These are phyloP conservation scores for Pogonophryne albipinna DNA, from an alignment of 2,797 vertebrate genomes.

Conservation along the genomic window DNA sequence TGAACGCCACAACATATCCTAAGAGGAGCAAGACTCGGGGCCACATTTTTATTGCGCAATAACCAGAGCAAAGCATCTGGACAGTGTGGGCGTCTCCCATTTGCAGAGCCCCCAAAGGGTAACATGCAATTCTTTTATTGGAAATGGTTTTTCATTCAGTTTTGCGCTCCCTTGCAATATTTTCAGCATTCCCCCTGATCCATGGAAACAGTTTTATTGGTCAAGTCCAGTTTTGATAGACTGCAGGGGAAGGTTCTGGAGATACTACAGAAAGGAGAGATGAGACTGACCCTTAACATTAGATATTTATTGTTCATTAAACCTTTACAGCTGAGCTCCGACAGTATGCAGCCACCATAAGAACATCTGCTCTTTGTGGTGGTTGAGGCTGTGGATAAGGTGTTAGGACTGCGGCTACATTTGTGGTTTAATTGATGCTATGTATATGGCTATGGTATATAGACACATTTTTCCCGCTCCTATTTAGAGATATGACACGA, in stretches of 20 bases:
- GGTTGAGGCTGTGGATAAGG: background rate
- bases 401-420: background rate
- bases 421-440: background rate
- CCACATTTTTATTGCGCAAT: background rate
- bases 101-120: background rate
- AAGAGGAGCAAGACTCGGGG: background rate
- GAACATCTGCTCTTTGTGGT: slow-evolving; percentile 1
- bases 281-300: background rate
- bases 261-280: slow-evolving; percentile 4
- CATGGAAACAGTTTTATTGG: background rate
- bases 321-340: slow-evolving; percentile 4
- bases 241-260: background rate
- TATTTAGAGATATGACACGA: too few relatives aligned
- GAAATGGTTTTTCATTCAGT: background rate
- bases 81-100: background rate
- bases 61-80: background rate
- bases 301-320: slow-evolving; percentile 9
- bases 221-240: background rate
- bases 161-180: background rate
- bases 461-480: too few relatives aligned
- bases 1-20: background rate
- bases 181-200: background rate
- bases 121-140: background rate
- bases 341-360: slow-evolving; percentile 3
- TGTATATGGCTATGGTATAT: background rate